phyloP scores from a whole-genome alignment of 2,113 vertebrate species.

The Chionis minor region DNA sequence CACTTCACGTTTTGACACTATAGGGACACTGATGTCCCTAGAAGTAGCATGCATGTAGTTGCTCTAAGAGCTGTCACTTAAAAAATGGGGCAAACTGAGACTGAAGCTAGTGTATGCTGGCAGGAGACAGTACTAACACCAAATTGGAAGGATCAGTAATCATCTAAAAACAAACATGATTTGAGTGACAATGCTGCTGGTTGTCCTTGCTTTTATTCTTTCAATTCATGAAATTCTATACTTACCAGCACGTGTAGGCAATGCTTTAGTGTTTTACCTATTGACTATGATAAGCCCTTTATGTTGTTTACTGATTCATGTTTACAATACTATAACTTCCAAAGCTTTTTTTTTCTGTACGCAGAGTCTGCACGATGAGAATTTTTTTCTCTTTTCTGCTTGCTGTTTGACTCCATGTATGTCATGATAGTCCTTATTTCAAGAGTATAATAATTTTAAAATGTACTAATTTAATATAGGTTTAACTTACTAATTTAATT shows the following conservation, averaged over 20 bases:
- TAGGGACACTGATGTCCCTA: not conserved
- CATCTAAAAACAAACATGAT: not conserved
- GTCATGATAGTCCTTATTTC: not conserved
- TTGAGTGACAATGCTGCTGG: not conserved
- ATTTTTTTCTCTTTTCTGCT: not conserved
- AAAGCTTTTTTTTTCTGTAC: not conserved
- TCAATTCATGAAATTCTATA: not conserved
- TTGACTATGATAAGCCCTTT: not conserved
- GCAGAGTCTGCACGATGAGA: not conserved
- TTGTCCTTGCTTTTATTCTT: not conserved
- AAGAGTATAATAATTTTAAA: not conserved
- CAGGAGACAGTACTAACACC: not conserved
- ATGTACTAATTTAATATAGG: not conserved
- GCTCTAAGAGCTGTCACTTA: not conserved
- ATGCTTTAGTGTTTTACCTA: not conserved
- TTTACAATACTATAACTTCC: not conserved
- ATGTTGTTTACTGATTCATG: not conserved
- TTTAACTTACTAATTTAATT: not conserved
- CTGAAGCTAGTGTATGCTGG: not conserved
- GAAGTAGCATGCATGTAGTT: not conserved
- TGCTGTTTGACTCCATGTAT: not conserved
- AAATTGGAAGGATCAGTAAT: not conserved
- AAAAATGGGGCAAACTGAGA: not conserved
- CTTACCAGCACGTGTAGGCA: not conserved
- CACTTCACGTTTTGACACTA: not conserved